A percentile compares a stretch with the other conserved stretches of the same genome.
Evolutionary conservation across 1,140 invertebrate species (phyloP).

Genomic region (Dendroctonus valens): DNA sequence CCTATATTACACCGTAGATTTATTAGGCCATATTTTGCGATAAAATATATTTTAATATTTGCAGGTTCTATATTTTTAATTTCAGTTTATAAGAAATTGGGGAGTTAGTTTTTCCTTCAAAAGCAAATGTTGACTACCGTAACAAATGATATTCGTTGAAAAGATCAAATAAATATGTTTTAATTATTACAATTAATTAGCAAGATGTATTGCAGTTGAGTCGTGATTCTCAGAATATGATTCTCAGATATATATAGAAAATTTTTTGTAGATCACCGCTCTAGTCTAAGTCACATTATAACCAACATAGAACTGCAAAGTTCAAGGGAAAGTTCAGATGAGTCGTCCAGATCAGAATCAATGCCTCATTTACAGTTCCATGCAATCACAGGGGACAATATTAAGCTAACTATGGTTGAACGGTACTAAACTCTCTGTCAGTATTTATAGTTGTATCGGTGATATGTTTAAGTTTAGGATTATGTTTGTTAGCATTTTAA

Average conservation of each 20-base stretch:
- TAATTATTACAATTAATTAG: background rate
- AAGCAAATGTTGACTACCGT: too few relatives aligned
- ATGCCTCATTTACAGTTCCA: background rate
- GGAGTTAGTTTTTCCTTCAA: too few relatives aligned
- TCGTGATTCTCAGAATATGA: too few relatives aligned
- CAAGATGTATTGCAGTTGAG: background rate
- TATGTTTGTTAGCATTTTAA: too few relatives aligned
- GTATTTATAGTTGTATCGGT: too few relatives aligned
- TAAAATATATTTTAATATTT: too few relatives aligned
- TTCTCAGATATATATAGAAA: too few relatives aligned
- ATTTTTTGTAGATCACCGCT: slow-evolving; percentile 6
- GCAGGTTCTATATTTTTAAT: too few relatives aligned
- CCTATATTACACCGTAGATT: too few relatives aligned
- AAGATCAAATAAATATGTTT: background rate
- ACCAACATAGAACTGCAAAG: slow-evolving; percentile 10
- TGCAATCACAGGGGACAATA: background rate
- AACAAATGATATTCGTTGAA: background rate
- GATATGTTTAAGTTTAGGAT: too few relatives aligned
- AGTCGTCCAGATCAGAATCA: background rate
- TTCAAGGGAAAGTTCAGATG: background rate
- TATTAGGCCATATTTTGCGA: too few relatives aligned
- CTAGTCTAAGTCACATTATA: background rate
- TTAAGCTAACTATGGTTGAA: slow-evolving; percentile 5
- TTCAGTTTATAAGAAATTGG: too few relatives aligned
- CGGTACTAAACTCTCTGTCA: background rate